phyloP scores from a whole-genome alignment of 2,113 vertebrate species.

The Antechinus stuartii region DNA sequence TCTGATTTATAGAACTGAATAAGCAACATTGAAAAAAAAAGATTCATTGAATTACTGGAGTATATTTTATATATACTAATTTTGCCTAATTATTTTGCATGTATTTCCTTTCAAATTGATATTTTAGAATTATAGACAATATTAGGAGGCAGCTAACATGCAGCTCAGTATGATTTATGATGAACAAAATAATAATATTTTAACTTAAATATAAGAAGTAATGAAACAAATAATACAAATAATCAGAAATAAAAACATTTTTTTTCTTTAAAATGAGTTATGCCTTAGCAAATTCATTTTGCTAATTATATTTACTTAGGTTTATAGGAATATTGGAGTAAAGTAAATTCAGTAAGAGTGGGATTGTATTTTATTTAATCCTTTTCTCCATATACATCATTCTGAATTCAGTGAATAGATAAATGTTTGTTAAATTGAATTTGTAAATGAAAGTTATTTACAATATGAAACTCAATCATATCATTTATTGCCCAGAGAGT shows the following conservation, averaged over 20 bases:
- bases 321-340: neutral
- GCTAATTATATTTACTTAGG: neutral
- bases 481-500: neutral
- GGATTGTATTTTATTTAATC: neutral
- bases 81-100: neutral
- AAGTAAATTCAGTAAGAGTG: neutral
- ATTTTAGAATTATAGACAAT: neutral
- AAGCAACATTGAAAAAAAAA: neutral
- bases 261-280: neutral
- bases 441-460: neutral
- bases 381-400: neutral
- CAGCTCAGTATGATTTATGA: neutral
- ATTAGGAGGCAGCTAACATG: neutral
- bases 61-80: neutral
- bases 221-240: neutral
- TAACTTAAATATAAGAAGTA: neutral
- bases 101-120: neutral
- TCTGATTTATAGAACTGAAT: neutral
- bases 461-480: neutral
- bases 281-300: neutral
- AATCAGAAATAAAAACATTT: neutral
- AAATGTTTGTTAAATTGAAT: neutral
- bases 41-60: neutral
- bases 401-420: neutral
- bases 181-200: too few species aligned